These are phyloP conservation scores for Drosophila auraria DNA, from an alignment of 1,140 invertebrate species.

Conservation along the genomic window DNA sequence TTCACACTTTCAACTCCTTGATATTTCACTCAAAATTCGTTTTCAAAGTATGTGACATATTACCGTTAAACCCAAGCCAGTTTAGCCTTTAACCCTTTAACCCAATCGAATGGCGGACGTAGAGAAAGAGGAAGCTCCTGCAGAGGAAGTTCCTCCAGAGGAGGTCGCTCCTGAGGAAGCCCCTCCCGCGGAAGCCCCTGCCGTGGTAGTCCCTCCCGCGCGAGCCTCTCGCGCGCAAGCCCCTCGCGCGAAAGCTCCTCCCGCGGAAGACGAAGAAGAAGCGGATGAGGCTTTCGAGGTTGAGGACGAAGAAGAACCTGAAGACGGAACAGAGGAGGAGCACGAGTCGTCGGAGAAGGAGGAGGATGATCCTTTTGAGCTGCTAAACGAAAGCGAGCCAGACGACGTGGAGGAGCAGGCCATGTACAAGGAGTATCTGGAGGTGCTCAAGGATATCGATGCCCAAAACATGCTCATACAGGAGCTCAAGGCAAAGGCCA, in stretches of 20 bases:
- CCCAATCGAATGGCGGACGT: constrained; percentile 34
- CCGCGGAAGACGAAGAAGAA: neutral
- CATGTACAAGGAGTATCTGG: constrained; percentile 58
- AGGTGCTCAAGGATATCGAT: constrained; percentile 56
- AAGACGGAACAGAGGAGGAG: constrained; percentile 5
- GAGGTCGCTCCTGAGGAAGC: neutral
- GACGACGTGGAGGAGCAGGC: constrained; percentile 53
- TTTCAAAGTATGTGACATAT: constrained; percentile 1
- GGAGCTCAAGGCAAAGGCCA: constrained; percentile 22
- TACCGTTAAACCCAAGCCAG: neutral
- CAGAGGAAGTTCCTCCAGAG: neutral
- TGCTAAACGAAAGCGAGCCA: constrained; percentile 24
- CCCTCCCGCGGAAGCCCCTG: too few species aligned
- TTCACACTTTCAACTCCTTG: neutral
- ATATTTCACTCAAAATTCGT: neutral
- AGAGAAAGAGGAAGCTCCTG: neutral
- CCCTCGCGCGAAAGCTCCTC: neutral
- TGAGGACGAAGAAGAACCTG: constrained; percentile 11
- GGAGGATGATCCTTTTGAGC: constrained; percentile 50
- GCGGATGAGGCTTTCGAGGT: neutral
- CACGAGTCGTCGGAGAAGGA: neutral
- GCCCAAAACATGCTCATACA: constrained; percentile 47
- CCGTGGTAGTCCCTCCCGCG: too few species aligned
- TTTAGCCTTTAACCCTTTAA: neutral
- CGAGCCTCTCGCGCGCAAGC: too few species aligned